These are phyloP conservation scores for Crambe crambe DNA, from an alignment of 37 sponge, comb jelly and placozoan genomes.

Conservation along the genomic window DNA sequence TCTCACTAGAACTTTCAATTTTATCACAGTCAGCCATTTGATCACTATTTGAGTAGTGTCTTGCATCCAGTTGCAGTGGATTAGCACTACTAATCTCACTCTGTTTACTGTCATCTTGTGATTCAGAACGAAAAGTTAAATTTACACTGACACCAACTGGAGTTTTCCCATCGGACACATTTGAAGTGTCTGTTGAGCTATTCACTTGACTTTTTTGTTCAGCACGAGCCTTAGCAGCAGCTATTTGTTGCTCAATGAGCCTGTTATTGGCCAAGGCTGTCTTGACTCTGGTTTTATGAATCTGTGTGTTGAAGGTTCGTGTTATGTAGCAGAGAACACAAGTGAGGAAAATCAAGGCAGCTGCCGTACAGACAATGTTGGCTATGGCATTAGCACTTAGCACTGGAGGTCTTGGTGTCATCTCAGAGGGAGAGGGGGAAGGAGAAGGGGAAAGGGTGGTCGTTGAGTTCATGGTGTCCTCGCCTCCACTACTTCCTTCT, in stretches of 20 bases:
- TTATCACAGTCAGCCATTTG: too few species aligned
- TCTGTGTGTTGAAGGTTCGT: slow-evolving; percentile 2
- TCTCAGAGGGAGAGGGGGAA: neutral
- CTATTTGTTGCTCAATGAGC: slow-evolving; percentile 34
- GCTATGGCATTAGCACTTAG: slow-evolving; percentile 39
- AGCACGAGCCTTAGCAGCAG: neutral
- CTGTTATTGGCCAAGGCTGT: slow-evolving; percentile 45
- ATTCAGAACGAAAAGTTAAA: neutral
- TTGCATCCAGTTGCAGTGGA: too few species aligned
- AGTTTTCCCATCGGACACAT: too few species aligned
- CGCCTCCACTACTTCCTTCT: neutral
- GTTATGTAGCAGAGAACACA: slow-evolving; percentile 13
- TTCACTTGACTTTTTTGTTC: neutral
- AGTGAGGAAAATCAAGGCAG: slow-evolving; percentile 12
- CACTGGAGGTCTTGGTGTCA: neutral
- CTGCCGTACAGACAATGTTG: slow-evolving; percentile 21
- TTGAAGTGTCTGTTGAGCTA: too few species aligned
- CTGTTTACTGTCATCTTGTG: too few species aligned
- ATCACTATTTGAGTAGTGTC: too few species aligned
- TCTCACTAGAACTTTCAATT: neutral
- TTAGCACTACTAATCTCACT: too few species aligned
- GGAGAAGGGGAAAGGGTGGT: neutral
- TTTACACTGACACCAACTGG: neutral
- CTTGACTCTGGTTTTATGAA: slow-evolving; percentile 11
- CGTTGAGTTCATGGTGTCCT: neutral